Base-by-base conservation (phyloP, 2,888 invertebrate species). In the Ormia ochracea region DNA sequence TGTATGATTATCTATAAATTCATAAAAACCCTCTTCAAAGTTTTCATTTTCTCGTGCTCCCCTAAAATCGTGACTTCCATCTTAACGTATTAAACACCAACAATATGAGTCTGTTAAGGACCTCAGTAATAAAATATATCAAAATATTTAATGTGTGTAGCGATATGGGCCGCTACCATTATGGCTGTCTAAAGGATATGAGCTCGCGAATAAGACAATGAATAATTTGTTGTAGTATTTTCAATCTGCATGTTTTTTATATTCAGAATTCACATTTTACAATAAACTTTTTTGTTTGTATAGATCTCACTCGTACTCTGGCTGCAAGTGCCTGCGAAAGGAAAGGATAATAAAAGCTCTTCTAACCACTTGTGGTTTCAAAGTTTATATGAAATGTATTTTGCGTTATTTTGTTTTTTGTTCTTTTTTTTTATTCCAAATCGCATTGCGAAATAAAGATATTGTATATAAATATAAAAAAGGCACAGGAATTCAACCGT, bases 211-310 rank as follows among this genome's bases (percentile, higher is more conserved):
- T 12, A 65, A 36, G 36, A 38, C n/a, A n/a, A 14, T 45, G 4
- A 54, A 56, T 45, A 33, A 45, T 66, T 52, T 52, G 14, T 45
- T 50, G 4, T 23, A 26, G 26, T 50, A 1, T 17, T 48, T 45
- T 36, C 9, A 31, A 19, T 43, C 12, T 43, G n/a, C n/a, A n/a
- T 14, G 33, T 28, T 26, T 21, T 7, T 12, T 19, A 6, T 23
- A 4, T 14, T 28, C 43, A 56, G 17, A 10, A 56, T 65, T 58
- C 6, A 31, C 21, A 65, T 45, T 73, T 56, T 31, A 36, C 56
- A 56, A 48, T 21, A 65, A 74, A 74, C 38, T 74, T 74, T n/a
- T 38, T 73, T 56, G 31, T 65, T 50, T 50, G 56, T 5, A 28
- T 28, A 48, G 45, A 56, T 58, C 38, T 58, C 45, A 17, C 58